Percentiles rank a stretch among this genome's conserved stretches.
Evolutionary conservation across 2,113 vertebrate genomes (phyloP).

Genomic region (Cyphomyrus discorhynchus): DNA sequence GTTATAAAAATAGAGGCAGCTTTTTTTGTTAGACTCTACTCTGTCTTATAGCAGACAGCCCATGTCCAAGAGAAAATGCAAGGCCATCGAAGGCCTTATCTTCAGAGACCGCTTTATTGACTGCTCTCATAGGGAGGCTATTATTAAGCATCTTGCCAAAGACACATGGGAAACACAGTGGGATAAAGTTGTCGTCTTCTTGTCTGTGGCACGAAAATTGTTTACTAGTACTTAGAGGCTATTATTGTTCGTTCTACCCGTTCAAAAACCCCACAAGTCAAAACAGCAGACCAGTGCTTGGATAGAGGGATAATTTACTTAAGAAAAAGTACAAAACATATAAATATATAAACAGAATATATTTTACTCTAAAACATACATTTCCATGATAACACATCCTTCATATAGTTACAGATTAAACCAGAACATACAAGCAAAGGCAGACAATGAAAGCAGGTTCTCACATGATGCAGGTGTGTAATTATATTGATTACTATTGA

Average conservation of each 20-base stretch:
- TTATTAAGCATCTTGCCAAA: conserved; percentile 6
- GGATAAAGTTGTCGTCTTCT: background rate
- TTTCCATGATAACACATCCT: conserved; percentile 26
- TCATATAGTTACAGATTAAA: conserved; percentile 22
- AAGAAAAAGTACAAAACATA: conserved; percentile 30
- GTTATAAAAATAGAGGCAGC: conserved; percentile 18
- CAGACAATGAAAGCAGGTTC: background rate
- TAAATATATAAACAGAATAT: conserved; percentile 35
- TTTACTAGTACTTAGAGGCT: background rate
- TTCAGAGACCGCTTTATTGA: background rate
- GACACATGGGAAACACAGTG: background rate
- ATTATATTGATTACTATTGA: background rate
- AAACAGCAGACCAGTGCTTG: background rate
- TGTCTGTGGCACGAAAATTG: background rate
- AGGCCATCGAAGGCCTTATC: background rate
- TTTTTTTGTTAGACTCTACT: background rate
- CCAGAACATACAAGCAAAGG: background rate
- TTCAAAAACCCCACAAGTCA: background rate
- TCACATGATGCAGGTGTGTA: no score
- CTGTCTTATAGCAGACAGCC: background rate
- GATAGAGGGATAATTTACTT: conserved; percentile 36
- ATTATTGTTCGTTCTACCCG: background rate
- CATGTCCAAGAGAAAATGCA: background rate
- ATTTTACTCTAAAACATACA: conserved; percentile 17
- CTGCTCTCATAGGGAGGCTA: background rate